Evolutionary conservation across 2,797 vertebrate genomes (phyloP).

Genomic region (Adelosebastes latens): DNA sequence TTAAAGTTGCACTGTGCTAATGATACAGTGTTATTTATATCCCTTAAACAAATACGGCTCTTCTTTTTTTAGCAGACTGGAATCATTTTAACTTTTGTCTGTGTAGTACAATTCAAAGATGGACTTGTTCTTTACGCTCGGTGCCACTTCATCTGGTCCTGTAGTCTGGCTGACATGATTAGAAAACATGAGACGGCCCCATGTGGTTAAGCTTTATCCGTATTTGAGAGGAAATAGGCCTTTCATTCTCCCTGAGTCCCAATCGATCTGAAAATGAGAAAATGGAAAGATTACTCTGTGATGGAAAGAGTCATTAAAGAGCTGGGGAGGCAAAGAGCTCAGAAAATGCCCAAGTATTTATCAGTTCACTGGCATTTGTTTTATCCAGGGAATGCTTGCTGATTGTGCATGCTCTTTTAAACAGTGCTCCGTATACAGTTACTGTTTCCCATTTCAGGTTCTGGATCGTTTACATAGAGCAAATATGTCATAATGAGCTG

Average conservation of each 20-base stretch:
- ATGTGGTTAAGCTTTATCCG: constrained; percentile 71
- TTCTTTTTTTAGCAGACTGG: constrained; percentile 32
- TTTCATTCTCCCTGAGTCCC: constrained; percentile 70
- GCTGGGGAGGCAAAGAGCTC: constrained; percentile 45
- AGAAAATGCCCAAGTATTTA: constrained; percentile 61
- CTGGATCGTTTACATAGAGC: constrained; percentile 1
- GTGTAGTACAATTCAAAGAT: constrained; percentile 43
- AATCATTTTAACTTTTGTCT: constrained; percentile 40
- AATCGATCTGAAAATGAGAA: constrained; percentile 76
- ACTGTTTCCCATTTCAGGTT: background rate
- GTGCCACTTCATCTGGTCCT: constrained; percentile 53
- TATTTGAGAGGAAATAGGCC: constrained; percentile 75
- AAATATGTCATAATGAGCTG: constrained; percentile 5
- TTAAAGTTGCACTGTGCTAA: constrained; percentile 43
- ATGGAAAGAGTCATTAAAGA: constrained; percentile 71
- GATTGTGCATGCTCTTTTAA: constrained; percentile 19
- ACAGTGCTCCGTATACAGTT: background rate
- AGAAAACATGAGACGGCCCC: constrained; percentile 69
- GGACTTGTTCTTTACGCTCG: constrained; percentile 42
- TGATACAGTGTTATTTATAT: constrained; percentile 61
- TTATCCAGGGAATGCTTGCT: constrained; percentile 23
- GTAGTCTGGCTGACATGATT: constrained; percentile 65
- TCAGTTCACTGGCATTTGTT: constrained; percentile 51
- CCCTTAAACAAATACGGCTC: constrained; percentile 23
- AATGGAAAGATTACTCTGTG: constrained; percentile 76